Conservation (phyloP, 35 echinoderm and acorn worm genomes). For the Apostichopus parvimensis region DNA sequence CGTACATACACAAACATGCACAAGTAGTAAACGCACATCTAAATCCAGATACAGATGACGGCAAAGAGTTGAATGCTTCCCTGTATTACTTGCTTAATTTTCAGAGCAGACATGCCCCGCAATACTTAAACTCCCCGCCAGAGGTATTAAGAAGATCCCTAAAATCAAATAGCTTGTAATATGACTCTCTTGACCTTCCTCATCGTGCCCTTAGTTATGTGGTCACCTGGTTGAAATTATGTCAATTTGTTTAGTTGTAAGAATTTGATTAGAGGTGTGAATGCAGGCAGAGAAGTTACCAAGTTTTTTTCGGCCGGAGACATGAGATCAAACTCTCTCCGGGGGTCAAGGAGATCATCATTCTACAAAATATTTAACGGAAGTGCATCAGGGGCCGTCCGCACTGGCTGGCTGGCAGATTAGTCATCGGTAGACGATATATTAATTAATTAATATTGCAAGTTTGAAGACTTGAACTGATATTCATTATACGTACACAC, state of each 20-base stretch:
- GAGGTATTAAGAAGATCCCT: constrained; percentile 5
- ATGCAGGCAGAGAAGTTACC: neutral
- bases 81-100: neutral
- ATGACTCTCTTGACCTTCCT: constrained; percentile 29
- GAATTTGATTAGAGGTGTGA: constrained; percentile 38
- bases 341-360: no score
- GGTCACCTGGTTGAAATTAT: constrained; percentile 35
- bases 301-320: neutral
- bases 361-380: no score
- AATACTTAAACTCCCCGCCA: neutral
- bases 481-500: no score
- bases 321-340: no score
- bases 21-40: no score
- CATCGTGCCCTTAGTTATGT: constrained; percentile 5
- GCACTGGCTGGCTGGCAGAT: no score
- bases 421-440: no score
- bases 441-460: no score
- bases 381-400: no score
- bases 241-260: constrained; percentile 41
- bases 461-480: no score
- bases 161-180: constrained; percentile 45
- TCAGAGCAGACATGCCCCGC: neutral
- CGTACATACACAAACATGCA: no score
- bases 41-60: no score
- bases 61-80: neutral